phyloP scores from a whole-genome alignment of 2,888 invertebrate species.

The Calliopum simillimum region DNA sequence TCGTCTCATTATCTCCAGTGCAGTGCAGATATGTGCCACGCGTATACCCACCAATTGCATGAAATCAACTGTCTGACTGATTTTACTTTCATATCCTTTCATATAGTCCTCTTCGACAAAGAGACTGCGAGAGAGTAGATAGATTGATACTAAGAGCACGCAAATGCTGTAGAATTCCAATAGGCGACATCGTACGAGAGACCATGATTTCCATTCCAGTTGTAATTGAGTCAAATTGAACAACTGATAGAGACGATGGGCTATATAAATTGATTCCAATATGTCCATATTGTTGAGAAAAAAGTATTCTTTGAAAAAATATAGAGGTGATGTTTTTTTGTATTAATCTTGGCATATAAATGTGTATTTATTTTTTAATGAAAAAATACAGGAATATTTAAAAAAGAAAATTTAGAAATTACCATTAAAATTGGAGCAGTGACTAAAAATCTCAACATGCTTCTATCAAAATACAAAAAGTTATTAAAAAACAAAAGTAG shows the following conservation, averaged over 20 bases:
- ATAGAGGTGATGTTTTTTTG: too few relatives aligned
- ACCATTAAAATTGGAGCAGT: too few relatives aligned
- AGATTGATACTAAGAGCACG: constrained; percentile 44
- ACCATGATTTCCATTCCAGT: constrained; percentile 45
- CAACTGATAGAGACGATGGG: constrained; percentile 52
- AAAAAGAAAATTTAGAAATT: too few relatives aligned
- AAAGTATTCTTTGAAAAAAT: too few relatives aligned
- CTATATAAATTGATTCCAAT: constrained; percentile 47
- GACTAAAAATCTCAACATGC: too few relatives aligned
- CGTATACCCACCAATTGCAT: constrained; percentile 62
- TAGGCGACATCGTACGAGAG: constrained; percentile 45
- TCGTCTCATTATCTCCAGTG: constrained; percentile 56
- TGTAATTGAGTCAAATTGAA: constrained; percentile 51
- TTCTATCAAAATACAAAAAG: too few relatives aligned
- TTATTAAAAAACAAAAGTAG: too few relatives aligned
- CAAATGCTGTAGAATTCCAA: constrained; percentile 52
- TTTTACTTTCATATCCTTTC: constrained; percentile 40
- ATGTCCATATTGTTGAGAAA: constrained; percentile 52
- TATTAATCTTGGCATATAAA: too few relatives aligned
- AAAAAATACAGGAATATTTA: too few relatives aligned
- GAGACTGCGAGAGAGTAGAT: constrained; percentile 49
- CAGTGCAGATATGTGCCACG: constrained; percentile 54
- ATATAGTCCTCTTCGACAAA: constrained; percentile 43
- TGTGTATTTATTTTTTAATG: too few relatives aligned
- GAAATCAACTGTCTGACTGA: constrained; percentile 58